Conservation (phyloP, 1,140 invertebrate genomes). For the Neodiprion virginianus region DNA sequence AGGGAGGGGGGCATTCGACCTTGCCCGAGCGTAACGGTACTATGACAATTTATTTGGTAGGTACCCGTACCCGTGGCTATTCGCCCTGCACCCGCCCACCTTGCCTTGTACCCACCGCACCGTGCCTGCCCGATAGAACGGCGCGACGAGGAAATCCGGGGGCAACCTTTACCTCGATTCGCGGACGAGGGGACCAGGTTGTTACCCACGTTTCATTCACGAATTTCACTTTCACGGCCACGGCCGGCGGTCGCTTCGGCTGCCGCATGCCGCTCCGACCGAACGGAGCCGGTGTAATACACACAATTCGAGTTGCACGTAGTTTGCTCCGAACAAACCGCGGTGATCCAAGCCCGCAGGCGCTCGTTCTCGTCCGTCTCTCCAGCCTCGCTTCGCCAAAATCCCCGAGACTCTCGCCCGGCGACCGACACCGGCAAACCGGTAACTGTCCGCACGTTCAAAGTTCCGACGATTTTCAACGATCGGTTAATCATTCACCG, state of each 20-base stretch:
- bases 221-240: constrained; percentile 60
- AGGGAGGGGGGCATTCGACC: too few relatives aligned
- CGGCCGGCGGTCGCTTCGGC: constrained; percentile 32
- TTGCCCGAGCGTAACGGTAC: too few relatives aligned
- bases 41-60: too few relatives aligned
- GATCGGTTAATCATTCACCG: background rate
- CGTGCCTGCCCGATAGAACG: background rate
- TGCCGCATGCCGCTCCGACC: background rate
- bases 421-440: background rate
- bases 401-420: background rate
- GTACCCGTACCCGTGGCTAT: too few relatives aligned
- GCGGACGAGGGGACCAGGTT: constrained; percentile 24
- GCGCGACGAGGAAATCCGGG: background rate
- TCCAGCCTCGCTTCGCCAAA: background rate
- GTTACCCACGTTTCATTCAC: constrained; percentile 51
- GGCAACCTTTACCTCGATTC: constrained; percentile 1
- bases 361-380: background rate
- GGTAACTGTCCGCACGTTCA: background rate
- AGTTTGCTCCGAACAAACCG: background rate
- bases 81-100: too few relatives aligned
- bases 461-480: background rate
- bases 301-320: too few relatives aligned
- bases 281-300: background rate
- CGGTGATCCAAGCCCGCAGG: background rate
- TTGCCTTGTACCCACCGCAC: too few relatives aligned